Evolutionary conservation across 2,888 invertebrate genomes (phyloP).

Genomic region (Hyles lineata): DNA sequence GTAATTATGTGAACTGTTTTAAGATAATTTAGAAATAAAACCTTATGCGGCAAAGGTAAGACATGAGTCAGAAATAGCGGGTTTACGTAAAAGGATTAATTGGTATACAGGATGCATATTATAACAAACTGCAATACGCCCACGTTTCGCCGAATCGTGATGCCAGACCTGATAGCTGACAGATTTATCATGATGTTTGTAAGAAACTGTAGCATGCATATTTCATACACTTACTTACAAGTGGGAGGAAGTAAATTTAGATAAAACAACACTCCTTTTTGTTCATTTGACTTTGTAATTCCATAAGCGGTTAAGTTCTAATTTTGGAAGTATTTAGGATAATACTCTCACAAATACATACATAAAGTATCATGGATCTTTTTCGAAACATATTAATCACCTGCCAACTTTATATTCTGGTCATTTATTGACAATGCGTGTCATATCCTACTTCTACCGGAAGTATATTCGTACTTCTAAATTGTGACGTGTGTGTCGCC

Average conservation of each 20-base stretch:
- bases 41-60: constrained; percentile 17
- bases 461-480: constrained; percentile 15
- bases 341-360: no score
- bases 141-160: constrained; percentile 24
- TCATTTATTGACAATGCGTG: not conserved
- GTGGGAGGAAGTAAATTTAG: constrained; percentile 21
- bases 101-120: constrained; percentile 26
- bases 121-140: constrained; percentile 24
- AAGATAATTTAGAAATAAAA: not conserved
- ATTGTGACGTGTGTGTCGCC: not conserved
- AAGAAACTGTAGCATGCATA: constrained; percentile 25
- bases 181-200: constrained; percentile 24
- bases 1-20: not conserved
- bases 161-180: constrained; percentile 25
- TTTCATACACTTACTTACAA: constrained; percentile 17
- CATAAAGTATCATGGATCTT: no score
- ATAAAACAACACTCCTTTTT: constrained; percentile 1
- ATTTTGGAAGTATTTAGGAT: no score
- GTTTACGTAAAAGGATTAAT: constrained; percentile 25
- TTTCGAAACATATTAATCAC: no score
- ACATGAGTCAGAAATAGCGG: constrained; percentile 21
- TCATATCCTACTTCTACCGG: not conserved
- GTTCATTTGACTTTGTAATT: no score
- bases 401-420: no score
- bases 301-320: no score